Conservation (phyloP, 2,797 vertebrate genomes). For the Gobionotothen gibberifrons region DNA sequence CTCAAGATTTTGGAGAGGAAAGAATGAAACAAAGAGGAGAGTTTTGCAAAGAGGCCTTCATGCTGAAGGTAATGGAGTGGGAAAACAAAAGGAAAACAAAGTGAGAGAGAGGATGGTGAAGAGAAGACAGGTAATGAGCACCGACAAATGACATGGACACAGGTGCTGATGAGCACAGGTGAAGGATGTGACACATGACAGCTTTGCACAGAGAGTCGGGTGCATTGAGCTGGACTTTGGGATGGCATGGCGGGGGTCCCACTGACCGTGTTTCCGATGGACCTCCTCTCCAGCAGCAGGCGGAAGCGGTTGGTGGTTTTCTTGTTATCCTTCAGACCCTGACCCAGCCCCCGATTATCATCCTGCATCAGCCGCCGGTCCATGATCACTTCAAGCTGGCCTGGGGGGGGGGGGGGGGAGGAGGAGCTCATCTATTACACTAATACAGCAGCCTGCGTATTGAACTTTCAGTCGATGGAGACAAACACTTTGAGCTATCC, state of each 20-base stretch:
- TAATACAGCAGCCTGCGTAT: background rate
- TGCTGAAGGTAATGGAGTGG: conserved; percentile 82
- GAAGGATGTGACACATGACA: conserved; percentile 36
- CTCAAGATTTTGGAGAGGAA: conserved; percentile 85
- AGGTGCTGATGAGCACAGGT: conserved; percentile 42
- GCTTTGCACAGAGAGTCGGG: conserved; percentile 3
- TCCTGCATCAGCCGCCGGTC: conserved; percentile 98
- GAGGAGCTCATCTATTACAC: conserved; percentile 21
- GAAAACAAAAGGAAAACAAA: conserved; percentile 53
- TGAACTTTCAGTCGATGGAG: conserved; percentile 28
- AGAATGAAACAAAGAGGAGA: conserved; percentile 88
- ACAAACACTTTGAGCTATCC: conserved; percentile 23
- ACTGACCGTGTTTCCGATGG: conserved; percentile 86
- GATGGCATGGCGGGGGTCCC: background rate
- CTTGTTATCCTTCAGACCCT: conserved; percentile 98
- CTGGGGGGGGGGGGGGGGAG: conserved; percentile 73
- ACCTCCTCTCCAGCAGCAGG: conserved; percentile 90
- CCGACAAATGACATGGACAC: conserved; percentile 23
- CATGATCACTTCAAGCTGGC: conserved; percentile 96
- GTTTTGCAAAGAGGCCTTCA: conserved; percentile 88
- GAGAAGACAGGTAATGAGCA: conserved; percentile 54
- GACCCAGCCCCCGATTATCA: conserved; percentile 97
- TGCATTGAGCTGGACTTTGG: background rate
- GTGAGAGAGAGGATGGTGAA: conserved; percentile 44
- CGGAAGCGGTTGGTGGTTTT: conserved; percentile 93